Percentiles rank a stretch among this genome's conserved stretches.
Conservation (phyloP, 2,888 invertebrate species). For the Sialis fuliginosa region DNA sequence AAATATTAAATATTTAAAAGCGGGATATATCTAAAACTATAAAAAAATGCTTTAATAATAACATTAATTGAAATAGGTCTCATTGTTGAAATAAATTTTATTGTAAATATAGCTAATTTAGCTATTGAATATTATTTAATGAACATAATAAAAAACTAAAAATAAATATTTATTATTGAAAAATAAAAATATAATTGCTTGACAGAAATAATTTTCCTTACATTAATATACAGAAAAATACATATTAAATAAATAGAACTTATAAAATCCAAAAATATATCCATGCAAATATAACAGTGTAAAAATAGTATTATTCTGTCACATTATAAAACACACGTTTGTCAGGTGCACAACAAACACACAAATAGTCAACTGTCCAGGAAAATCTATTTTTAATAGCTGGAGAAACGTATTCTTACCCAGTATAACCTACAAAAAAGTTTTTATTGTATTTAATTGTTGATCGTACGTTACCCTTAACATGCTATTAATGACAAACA, state of each 20-base stretch:
- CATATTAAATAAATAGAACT: not conserved
- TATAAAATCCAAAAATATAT: not conserved
- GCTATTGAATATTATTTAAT: not conserved
- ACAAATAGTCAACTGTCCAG: constrained; percentile 5
- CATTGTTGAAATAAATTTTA: no score
- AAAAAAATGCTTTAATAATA: no score
- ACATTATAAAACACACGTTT: constrained; percentile 3
- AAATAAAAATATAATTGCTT: no score
- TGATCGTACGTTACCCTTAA: no score
- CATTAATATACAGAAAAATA: not conserved
- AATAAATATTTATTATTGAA: no score
- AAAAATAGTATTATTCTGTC: not conserved
- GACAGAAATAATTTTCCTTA: not conserved
- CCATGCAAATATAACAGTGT: no score
- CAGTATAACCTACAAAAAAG: constrained; percentile 2
- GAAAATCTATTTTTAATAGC: constrained; percentile 4
- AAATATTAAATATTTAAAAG: not conserved
- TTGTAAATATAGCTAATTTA: no score
- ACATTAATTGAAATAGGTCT: no score
- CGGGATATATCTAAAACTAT: no score
- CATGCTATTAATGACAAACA: no score
- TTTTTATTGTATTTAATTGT: no score
- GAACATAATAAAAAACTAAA: no score
- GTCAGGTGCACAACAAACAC: constrained; percentile 4
- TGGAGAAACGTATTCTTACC: constrained; percentile 4